A percentile compares a stretch with the other conserved stretches of the same genome.
phyloP scores from a whole-genome alignment of 2,888 invertebrate species.

The Octodonta nipae region DNA sequence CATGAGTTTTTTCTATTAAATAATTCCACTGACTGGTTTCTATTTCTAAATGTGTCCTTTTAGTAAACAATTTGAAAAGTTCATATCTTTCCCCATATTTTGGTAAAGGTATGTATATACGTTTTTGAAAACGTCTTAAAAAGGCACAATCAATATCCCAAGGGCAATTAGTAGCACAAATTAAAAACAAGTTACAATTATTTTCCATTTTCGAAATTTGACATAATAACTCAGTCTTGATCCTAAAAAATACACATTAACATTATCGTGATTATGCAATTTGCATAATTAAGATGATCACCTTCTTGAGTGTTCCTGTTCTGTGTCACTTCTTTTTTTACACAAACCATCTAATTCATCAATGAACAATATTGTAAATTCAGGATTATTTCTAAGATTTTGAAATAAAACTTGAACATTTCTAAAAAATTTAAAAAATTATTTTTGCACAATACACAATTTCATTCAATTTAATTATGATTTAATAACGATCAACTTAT shows the following conservation, averaged over 20 bases:
- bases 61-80: slow-evolving; percentile 24
- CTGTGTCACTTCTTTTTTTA: slow-evolving; percentile 35
- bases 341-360: slow-evolving; percentile 49
- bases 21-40: slow-evolving; percentile 12
- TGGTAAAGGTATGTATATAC: slow-evolving; percentile 43
- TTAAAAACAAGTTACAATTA: slow-evolving; percentile 30
- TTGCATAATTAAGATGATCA: slow-evolving; percentile 10
- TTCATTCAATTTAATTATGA: no score
- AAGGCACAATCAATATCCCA: slow-evolving; percentile 49
- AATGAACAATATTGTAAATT: slow-evolving; percentile 40
- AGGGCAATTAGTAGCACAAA: slow-evolving; percentile 48
- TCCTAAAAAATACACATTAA: slow-evolving; percentile 29
- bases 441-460: no score
- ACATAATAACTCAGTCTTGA: slow-evolving; percentile 44
- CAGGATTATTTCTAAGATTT: slow-evolving; percentile 20
- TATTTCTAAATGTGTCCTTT: slow-evolving; percentile 18
- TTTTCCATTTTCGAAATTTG: slow-evolving; percentile 36
- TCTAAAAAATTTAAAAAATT: no score
- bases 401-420: slow-evolving; percentile 26
- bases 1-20: slow-evolving; percentile 36
- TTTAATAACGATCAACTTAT: no score
- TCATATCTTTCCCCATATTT: slow-evolving; percentile 23
- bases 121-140: slow-evolving; percentile 42
- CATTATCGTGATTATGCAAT: no score
- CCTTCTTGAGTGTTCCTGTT: slow-evolving; percentile 40